Evolutionary conservation across 2,113 vertebrate species (phyloP).

Genomic region (Anseranas semipalmata): DNA sequence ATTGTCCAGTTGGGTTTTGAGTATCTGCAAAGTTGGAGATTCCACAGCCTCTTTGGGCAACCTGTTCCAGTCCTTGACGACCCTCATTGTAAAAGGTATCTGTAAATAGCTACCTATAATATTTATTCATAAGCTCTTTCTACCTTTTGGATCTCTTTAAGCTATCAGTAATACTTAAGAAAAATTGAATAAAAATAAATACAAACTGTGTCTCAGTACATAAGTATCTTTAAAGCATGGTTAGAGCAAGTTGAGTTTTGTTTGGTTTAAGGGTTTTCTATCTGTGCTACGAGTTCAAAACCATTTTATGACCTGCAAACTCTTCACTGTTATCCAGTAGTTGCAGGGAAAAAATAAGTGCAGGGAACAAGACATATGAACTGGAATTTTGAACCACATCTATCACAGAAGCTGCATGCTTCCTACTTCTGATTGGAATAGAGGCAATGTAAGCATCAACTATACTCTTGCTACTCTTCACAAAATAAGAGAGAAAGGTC

Average conservation of each 20-base stretch:
- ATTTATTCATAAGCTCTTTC: not conserved
- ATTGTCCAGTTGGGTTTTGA: accelerated
- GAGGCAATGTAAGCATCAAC: accelerated
- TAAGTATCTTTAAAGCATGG: not conserved
- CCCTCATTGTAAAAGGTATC: accelerated
- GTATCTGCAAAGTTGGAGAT: not conserved
- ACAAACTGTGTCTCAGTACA: not conserved
- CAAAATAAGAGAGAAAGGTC: not conserved
- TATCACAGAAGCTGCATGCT: not conserved
- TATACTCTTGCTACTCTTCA: not conserved
- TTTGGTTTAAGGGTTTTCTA: not conserved
- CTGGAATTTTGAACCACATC: not conserved
- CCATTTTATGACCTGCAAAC: not conserved
- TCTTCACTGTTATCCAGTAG: not conserved
- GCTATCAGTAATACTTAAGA: not conserved
- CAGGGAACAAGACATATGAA: not conserved
- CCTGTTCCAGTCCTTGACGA: accelerated
- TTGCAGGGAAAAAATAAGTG: not conserved
- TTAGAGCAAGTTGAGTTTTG: not conserved
- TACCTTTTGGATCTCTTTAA: not conserved
- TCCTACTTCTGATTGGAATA: not conserved
- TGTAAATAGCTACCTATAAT: not conserved
- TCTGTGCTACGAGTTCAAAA: not conserved
- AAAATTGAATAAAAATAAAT: not conserved
- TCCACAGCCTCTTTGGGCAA: not conserved